phyloP scores from a whole-genome alignment of 2,888 invertebrate genomes.

The Cataglyphis albicans region DNA sequence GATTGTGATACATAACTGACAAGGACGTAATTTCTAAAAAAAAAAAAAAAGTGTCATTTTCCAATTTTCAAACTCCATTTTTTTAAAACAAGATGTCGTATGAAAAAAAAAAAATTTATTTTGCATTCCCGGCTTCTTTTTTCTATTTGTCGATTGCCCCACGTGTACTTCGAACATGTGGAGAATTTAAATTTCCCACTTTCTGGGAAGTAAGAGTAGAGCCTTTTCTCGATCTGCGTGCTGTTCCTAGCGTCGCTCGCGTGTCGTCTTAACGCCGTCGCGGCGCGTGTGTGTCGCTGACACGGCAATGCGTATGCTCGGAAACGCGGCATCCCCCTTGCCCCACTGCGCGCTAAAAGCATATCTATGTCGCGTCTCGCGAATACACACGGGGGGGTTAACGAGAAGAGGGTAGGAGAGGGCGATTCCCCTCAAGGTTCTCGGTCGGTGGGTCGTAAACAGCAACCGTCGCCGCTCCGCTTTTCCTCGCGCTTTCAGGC shows the following conservation, averaged over 20 bases:
- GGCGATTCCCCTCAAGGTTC: constrained; percentile 50
- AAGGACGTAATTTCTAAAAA: too few species aligned
- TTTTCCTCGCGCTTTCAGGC: constrained; percentile 17
- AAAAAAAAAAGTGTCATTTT: too few species aligned
- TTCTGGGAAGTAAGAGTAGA: not conserved
- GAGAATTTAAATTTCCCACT: not conserved
- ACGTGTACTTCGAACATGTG: not conserved
- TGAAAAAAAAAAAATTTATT: too few species aligned
- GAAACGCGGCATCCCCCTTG: constrained; percentile 77
- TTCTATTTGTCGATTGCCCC: too few species aligned
- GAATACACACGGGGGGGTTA: constrained; percentile 74
- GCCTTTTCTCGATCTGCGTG: not conserved
- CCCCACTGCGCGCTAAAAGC: constrained; percentile 84
- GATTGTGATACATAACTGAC: not conserved
- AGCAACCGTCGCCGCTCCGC: constrained; percentile 8
- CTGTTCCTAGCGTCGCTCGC: constrained; percentile 22
- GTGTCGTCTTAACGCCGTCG: constrained; percentile 67
- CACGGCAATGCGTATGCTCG: constrained; percentile 77
- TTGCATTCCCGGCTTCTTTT: too few species aligned
- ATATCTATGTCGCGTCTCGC: constrained; percentile 85
- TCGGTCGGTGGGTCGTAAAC: constrained; percentile 43
- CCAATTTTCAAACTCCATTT: too few species aligned
- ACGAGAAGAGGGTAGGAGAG: constrained; percentile 49
- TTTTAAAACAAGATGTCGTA: too few species aligned
- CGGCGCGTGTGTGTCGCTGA: constrained; percentile 54